Evolutionary conservation across 2,113 vertebrate species (phyloP), one percentile per base, ranked within the genome.

Genomic region (Colistium nudipinnis): DNA sequence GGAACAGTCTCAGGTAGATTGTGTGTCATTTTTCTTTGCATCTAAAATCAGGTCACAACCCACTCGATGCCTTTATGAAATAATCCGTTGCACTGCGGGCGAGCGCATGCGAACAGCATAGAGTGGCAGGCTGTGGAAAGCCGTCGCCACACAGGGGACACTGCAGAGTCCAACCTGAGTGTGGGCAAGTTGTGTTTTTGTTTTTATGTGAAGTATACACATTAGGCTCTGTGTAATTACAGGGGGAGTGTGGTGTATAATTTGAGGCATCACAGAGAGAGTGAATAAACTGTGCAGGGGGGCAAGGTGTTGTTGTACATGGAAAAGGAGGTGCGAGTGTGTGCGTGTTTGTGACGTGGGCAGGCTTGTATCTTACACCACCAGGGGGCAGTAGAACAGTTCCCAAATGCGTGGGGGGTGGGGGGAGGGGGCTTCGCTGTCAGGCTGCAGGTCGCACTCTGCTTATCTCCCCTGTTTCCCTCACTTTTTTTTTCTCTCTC

Each of bases 331-430:
- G 27, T 30, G 4, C 28, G 52, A 70, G 33, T 66, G 75, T 45
- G 12, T 19, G 1, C 39, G 22, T 28, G 55, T 38, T 59, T 24
- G 12, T 62, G 36, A 64, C 59, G 49, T 68, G 33, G 27, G 33
- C 11, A 6, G 44, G 43, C 2, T n/a, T 56, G 13, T 30, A 20
- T 4, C 31, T n/a, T 19, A 0, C 1, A n/a, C 90, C 93, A 92
- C 87, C 78, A 91, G 93, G 90, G 88, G 91, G 91, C 91, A 92
- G 90, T 91, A 84, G 76, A 84, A 90, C 45, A 80, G 83, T 88
- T 90, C 84, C 82, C 82, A 76, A n/a, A 43, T 16, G 41, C n/a
- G n/a, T 24, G 39, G 39, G 7, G 39, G 14, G 39, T 3, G 39
- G 14, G 14, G 39, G 39, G 39, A 6, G 19, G 7, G 61, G 47